Conservation (phyloP, 1,140 invertebrate genomes). For the Heterodera schachtii region DNA sequence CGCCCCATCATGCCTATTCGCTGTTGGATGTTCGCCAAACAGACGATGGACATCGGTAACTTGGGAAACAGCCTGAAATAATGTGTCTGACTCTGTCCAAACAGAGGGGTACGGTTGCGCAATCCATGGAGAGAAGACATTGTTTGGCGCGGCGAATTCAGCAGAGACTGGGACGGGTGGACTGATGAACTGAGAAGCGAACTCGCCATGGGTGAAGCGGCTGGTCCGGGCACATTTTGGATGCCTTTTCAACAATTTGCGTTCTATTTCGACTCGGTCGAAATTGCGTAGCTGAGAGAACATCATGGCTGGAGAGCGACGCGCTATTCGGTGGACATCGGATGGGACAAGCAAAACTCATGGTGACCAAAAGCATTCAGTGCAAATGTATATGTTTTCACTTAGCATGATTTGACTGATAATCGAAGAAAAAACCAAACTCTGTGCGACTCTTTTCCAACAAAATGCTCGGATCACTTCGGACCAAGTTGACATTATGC, state of each 20-base stretch:
- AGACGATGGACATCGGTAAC: slow-evolving; percentile 65
- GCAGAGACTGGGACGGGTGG: slow-evolving; percentile 84
- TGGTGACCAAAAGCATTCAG: slow-evolving; percentile 32
- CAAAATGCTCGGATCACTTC: slow-evolving; percentile 75
- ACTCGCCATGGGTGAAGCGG: slow-evolving; percentile 75
- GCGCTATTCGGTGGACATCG: slow-evolving; percentile 76
- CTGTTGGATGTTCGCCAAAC: slow-evolving; percentile 83
- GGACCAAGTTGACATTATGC: slow-evolving; percentile 52
- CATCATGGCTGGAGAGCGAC: slow-evolving; percentile 83
- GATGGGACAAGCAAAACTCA: slow-evolving; percentile 56
- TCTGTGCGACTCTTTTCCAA: slow-evolving; percentile 93
- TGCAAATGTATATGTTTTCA: slow-evolving; percentile 30
- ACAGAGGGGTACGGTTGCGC: slow-evolving; percentile 78
- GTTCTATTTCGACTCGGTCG: slow-evolving; percentile 94
- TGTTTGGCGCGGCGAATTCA: slow-evolving; percentile 95
- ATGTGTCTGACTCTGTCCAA: too few species aligned
- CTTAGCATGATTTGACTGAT: slow-evolving; percentile 85
- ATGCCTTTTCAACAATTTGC: slow-evolving; percentile 85
- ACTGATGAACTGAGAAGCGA: slow-evolving; percentile 74
- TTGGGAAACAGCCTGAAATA: too few species aligned
- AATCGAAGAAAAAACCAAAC: slow-evolving; percentile 89
- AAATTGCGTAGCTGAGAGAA: slow-evolving; percentile 90
- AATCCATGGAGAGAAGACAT: slow-evolving; percentile 95
- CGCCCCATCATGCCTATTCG: slow-evolving; percentile 92
- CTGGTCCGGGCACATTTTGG: slow-evolving; percentile 91